A percentile compares a stretch with the other conserved stretches of the same genome.
These are phyloP conservation scores for Charina bottae DNA, from an alignment of 2,113 vertebrate genomes.

Conservation along the genomic window DNA sequence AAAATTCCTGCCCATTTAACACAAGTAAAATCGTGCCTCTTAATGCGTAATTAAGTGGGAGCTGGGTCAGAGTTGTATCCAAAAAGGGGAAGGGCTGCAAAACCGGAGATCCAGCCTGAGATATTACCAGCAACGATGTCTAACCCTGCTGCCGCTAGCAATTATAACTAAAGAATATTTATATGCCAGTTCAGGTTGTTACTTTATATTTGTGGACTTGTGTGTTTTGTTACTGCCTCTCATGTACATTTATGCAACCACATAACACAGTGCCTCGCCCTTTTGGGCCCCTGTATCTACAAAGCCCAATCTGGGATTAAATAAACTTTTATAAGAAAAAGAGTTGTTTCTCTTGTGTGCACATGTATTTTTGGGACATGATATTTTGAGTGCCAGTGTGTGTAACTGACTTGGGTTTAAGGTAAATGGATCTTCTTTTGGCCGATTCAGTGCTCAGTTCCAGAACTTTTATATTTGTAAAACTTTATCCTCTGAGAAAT, in stretches of 20 bases:
- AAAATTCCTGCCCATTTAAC: neutral
- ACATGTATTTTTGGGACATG: neutral
- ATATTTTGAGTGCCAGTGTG: neutral
- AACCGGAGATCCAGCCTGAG: neutral
- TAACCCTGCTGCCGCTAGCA: neutral
- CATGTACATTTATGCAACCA: constrained; percentile 15
- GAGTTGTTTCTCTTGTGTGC: neutral
- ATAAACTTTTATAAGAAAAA: constrained; percentile 31
- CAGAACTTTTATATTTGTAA: neutral
- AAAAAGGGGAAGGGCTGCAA: neutral
- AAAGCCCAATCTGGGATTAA: constrained; percentile 7
- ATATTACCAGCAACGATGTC: neutral
- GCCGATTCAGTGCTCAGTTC: neutral
- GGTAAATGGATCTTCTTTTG: neutral
- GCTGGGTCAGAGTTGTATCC: neutral
- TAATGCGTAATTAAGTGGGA: neutral
- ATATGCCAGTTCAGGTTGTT: constrained; percentile 15
- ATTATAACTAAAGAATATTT: constrained; percentile 1
- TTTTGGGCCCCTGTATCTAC: constrained; percentile 14
- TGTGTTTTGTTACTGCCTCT: constrained; percentile 16
- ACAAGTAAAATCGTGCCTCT: neutral
- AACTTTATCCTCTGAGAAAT: neutral
- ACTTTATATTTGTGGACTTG: constrained; percentile 9
- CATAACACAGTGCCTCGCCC: constrained; percentile 27
- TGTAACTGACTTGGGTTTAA: neutral